Percentiles rank a stretch among this genome's conserved stretches.
Evolutionary conservation across 2,888 invertebrate species (phyloP).

Genomic region (Brachynemurus nebulosus): DNA sequence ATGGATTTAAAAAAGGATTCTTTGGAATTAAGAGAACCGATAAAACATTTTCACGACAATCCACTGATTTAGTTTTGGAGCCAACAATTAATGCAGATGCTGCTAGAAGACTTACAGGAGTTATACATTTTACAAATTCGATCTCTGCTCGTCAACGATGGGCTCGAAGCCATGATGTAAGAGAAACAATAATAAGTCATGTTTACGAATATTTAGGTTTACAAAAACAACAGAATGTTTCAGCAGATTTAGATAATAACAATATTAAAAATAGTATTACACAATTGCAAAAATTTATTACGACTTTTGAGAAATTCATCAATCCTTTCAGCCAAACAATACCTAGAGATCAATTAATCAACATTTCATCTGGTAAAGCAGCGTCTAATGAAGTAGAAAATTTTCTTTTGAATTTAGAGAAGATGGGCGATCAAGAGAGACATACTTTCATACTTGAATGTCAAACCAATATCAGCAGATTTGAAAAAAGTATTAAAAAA

Average conservation of each 20-base stretch:
- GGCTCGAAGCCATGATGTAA: slow-evolving; percentile 17
- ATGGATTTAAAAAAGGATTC: slow-evolving; percentile 20
- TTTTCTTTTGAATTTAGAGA: slow-evolving; percentile 8
- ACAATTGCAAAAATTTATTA: not conserved
- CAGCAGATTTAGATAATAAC: slow-evolving; percentile 19
- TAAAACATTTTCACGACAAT: slow-evolving; percentile 24
- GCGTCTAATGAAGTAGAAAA: slow-evolving; percentile 10
- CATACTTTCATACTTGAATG: slow-evolving; percentile 21
- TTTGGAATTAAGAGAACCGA: slow-evolving; percentile 24
- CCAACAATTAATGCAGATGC: slow-evolving; percentile 22
- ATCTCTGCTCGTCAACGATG: slow-evolving; percentile 12
- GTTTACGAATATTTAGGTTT: slow-evolving; percentile 18
- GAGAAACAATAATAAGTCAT: slow-evolving; percentile 19
- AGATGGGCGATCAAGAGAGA: slow-evolving; percentile 16
- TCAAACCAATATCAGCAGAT: slow-evolving; percentile 16
- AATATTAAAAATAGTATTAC: slow-evolving; percentile 5
- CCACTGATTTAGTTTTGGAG: slow-evolving; percentile 24
- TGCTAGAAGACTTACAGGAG: slow-evolving; percentile 18
- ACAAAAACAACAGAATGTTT: slow-evolving; percentile 19
- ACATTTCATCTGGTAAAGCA: too few relatives aligned
- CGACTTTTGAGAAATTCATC: not conserved
- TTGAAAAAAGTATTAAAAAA: slow-evolving; percentile 20
- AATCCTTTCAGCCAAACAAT: slow-evolving; percentile 2
- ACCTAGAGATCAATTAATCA: too few relatives aligned
- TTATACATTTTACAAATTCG: slow-evolving; percentile 20